Evolutionary conservation across 2,888 invertebrate species (phyloP), one percentile per base, ranked within the genome.

Genomic region (Cryptocheilus praepositus): DNA sequence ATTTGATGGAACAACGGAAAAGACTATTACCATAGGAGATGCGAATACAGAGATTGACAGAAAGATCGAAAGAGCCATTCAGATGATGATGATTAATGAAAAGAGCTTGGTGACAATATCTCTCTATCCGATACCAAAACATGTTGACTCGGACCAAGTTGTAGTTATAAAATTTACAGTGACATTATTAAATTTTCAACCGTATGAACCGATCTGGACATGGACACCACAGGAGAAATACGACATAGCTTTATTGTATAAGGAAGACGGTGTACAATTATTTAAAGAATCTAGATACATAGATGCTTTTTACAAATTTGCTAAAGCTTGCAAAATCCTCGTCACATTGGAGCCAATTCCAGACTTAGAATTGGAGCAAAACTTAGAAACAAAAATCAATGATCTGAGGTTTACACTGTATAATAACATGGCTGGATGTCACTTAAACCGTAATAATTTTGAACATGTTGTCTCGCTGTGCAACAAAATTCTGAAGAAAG

Each of bases 371-470:
- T 89, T 91, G 3, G 89, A 90, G n/a, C 85, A 88, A 7, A 88
- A 92, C 7, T 89, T 92, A 28, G 82, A 85, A 36, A 81, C 90
- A 0, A 86, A 89, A 8, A 89, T 95, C 73, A 85, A 91, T 45
- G 89, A 89, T 60, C 86, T 95, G 8, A 92, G 94, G 85, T 89
- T 92, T 11, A 92, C 92, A 77, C 89, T 96, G 8, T 95, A 94
- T 85, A 94, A 95, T 76, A 97, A 97, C 88, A 89, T 97, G 85
- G 95, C 96, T 0, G 94, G 94, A 54, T 96, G 96, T 85, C 94
- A 96, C 79, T 90, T 95, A 19, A 93, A 93, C 71, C 91, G 91
- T 70, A 88, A 92, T 11, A 93, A 94, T 74, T 94, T 92, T 86
- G 91, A 92, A 4, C 92, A 93, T 68, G 93, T 93, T 0, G 85